phyloP scores from a whole-genome alignment of 2,113 vertebrate species.

The Equus przewalskii region DNA sequence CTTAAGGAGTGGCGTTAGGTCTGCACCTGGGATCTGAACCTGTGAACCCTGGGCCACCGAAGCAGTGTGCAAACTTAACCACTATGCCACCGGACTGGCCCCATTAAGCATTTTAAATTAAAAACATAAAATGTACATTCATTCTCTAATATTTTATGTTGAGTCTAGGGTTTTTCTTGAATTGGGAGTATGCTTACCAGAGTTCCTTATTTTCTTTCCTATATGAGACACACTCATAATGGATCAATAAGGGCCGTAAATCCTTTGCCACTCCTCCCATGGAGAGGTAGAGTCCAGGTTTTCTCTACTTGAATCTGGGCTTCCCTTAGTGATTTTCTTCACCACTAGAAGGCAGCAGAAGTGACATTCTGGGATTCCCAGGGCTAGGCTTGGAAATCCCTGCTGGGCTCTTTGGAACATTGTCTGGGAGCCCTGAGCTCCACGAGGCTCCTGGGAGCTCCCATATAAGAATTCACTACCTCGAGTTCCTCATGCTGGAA shows the following conservation, averaged over 20 bases:
- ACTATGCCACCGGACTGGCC: no score
- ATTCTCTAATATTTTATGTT: not conserved
- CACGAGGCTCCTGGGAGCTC: not conserved
- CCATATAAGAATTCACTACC: not conserved
- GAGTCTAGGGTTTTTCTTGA: not conserved
- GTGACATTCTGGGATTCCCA: not conserved
- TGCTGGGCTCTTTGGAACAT: not conserved
- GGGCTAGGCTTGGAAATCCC: not conserved
- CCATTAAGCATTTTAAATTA: not conserved
- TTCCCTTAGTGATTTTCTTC: not conserved
- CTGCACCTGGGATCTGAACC: no score
- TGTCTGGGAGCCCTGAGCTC: not conserved
- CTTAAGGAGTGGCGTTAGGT: no score
- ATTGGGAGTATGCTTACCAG: not conserved
- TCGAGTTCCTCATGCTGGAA: not conserved
- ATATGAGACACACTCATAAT: not conserved
- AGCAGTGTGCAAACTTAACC: no score
- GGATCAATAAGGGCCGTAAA: not conserved
- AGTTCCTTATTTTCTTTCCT: not conserved
- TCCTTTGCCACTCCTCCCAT: not conserved
- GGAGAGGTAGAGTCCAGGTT: not conserved
- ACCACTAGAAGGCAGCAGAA: not conserved
- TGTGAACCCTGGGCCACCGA: no score
- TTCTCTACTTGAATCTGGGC: not conserved
- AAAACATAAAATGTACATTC: not conserved